A percentile compares a stretch with the other conserved stretches of the same genome.
Evolutionary conservation across 2,888 invertebrate genomes (phyloP).

Genomic region (Mesopsocus fuscifrons): DNA sequence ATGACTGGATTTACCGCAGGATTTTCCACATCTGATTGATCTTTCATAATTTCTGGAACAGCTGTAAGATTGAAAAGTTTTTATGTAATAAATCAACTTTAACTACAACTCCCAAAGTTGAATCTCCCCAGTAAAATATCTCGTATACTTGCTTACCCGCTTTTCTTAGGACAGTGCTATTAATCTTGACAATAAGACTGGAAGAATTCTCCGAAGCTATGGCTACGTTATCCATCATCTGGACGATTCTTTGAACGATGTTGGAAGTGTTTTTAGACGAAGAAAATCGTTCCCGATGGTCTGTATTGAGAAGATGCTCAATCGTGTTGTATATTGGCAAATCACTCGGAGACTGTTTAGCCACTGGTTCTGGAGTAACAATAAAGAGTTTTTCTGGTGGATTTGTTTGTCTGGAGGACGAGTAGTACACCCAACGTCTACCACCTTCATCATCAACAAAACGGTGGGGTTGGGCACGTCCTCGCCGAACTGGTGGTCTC

Average conservation of each 20-base stretch:
- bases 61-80: neutral
- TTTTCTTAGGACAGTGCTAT: conserved; percentile 27
- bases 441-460: conserved; percentile 9
- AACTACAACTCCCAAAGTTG: too few relatives aligned
- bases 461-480: neutral
- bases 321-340: conserved; percentile 5
- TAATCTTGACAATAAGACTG: conserved; percentile 17
- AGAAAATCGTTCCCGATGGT: neutral
- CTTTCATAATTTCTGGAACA: too few relatives aligned
- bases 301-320: neutral
- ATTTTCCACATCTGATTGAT: too few relatives aligned
- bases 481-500: conserved; percentile 25
- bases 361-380: conserved; percentile 13
- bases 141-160: neutral
- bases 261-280: conserved; percentile 34
- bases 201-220: conserved; percentile 2
- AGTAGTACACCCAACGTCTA: conserved; percentile 9
- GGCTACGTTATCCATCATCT: conserved; percentile 15
- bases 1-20: conserved; percentile 28
- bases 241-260: conserved; percentile 34
- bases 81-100: too few relatives aligned
- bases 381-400: conserved; percentile 15
- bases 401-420: conserved; percentile 9
- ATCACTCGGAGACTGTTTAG: neutral
- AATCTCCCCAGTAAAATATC: neutral